A percentile compares a stretch with the other conserved stretches of the same genome.
These are phyloP conservation scores for Anguilla pacifica DNA, from an alignment of 2,797 vertebrate genomes.

Conservation along the genomic window DNA sequence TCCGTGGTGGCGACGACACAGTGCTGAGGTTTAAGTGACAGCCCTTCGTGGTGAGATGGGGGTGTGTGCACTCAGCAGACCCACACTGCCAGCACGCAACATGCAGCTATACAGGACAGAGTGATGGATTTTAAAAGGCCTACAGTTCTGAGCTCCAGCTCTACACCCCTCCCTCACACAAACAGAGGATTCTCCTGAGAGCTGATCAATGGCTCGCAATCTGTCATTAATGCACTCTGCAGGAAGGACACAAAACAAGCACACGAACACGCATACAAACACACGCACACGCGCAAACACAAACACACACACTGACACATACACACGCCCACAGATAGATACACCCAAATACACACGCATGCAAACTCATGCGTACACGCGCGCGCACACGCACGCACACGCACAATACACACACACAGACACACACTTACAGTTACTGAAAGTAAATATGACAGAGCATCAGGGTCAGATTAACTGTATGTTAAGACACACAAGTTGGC, in stretches of 20 bases:
- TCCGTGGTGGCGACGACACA: constrained; percentile 27
- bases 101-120: constrained; percentile 41
- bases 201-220: not conserved
- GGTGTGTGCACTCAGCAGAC: constrained; percentile 36
- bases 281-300: not conserved
- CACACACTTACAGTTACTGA: not conserved
- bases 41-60: constrained; percentile 12
- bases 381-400: not conserved
- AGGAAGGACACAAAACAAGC: not conserved
- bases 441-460: not conserved
- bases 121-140: constrained; percentile 38
- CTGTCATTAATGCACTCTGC: not conserved
- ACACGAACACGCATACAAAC: not conserved
- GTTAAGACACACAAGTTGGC: no score
- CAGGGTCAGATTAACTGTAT: no score
- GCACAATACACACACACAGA: constrained; percentile 5
- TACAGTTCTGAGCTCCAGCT: not conserved
- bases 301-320: not conserved
- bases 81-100: constrained; percentile 13
- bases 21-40: constrained; percentile 42
- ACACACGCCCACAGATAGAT: not conserved
- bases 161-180: not conserved
- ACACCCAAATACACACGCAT: not conserved
- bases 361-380: not conserved
- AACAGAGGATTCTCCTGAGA: not conserved